These are phyloP conservation scores for Caenorhabditis elegans DNA, from an alignment of 1,140 invertebrate genomes.

Conservation along the genomic window WBcel235 BX284606.5:451501-452000, in stretches of 20 bases:
- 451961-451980: background rate
- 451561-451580: too few relatives aligned
- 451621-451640: too few relatives aligned
- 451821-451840: slow-evolving; percentile 6
- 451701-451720: background rate
- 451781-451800: background rate
- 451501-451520: too few relatives aligned
- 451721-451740: background rate
- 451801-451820: background rate
- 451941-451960: background rate
- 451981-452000: background rate
- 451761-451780: background rate
- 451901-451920: background rate
- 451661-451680: background rate
- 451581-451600: too few relatives aligned
- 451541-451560: too few relatives aligned
- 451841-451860: background rate
- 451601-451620: too few relatives aligned
- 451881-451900: background rate
- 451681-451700: background rate
- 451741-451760: background rate
- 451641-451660: background rate
- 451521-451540: too few relatives aligned
- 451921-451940: background rate
- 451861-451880: background rate